A percentile compares a stretch with the other conserved stretches of the same genome.
Conservation (phyloP, 2,113 vertebrate species). For the Gambusia affinis region DNA sequence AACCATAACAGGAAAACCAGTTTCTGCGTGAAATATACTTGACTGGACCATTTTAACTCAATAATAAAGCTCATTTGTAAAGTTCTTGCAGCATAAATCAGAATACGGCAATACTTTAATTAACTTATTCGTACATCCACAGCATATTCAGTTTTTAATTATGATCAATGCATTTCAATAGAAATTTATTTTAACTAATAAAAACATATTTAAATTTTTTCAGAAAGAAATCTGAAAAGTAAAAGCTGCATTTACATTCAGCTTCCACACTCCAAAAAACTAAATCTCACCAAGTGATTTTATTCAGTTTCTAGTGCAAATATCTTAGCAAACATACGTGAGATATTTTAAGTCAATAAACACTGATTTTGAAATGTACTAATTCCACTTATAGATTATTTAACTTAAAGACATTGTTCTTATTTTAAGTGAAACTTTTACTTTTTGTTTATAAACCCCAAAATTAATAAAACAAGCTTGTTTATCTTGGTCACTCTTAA, state of each 20-base stretch:
- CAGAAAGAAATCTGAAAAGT: background rate
- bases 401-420: too few species aligned
- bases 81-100: background rate
- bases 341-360: too few species aligned
- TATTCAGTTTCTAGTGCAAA: too few species aligned
- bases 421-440: too few species aligned
- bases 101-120: constrained; percentile 30
- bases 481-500: too few species aligned
- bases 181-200: background rate
- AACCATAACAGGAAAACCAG: background rate
- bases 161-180: background rate
- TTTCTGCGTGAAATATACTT: background rate
- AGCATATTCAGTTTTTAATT: background rate
- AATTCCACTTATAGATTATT: too few species aligned
- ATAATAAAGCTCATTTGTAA: background rate
- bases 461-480: too few species aligned
- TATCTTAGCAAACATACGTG: too few species aligned
- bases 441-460: too few species aligned
- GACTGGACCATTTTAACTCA: background rate
- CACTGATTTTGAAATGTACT: too few species aligned
- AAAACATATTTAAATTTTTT: background rate
- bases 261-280: background rate
- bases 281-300: too few species aligned
- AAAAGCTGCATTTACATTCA: background rate
- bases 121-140: background rate